These are phyloP conservation scores for Xestoiulus laeticollis DNA, from an alignment of 2,888 invertebrate species.

Conservation along the genomic window DNA sequence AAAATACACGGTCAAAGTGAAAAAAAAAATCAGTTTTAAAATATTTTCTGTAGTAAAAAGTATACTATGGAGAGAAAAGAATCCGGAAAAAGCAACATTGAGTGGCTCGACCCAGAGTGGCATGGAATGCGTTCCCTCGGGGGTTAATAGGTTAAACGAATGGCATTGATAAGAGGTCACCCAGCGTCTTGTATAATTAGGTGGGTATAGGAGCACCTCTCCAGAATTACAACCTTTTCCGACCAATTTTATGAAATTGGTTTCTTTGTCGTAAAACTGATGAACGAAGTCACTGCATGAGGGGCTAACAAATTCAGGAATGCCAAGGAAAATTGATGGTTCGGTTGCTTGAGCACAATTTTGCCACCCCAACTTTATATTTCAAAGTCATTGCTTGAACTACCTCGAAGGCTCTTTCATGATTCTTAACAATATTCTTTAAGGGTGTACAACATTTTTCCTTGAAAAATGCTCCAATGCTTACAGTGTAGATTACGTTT, in stretches of 20 bases:
- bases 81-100: not conserved
- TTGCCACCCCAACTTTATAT: not conserved
- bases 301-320: not conserved
- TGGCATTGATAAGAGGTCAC: constrained; percentile 12
- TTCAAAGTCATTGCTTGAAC: not conserved
- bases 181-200: constrained; percentile 1
- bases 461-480: too few relatives aligned
- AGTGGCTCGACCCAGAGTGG: not conserved
- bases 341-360: not conserved
- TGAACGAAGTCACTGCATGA: not conserved
- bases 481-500: too few relatives aligned
- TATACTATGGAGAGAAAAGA: not conserved
- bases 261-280: not conserved
- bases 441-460: too few relatives aligned
- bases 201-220: not conserved
- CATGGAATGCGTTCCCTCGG: constrained; percentile 5
- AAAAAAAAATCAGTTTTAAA: not conserved
- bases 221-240: not conserved
- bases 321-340: not conserved
- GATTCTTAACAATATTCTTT: too few relatives aligned
- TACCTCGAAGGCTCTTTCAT: not conserved
- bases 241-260: not conserved
- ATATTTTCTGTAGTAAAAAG: not conserved
- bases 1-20: not conserved
- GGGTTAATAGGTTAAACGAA: constrained; percentile 19